Base-by-base conservation (phyloP, 2,113 vertebrate species). In the Triplophysa siluroides region DNA sequence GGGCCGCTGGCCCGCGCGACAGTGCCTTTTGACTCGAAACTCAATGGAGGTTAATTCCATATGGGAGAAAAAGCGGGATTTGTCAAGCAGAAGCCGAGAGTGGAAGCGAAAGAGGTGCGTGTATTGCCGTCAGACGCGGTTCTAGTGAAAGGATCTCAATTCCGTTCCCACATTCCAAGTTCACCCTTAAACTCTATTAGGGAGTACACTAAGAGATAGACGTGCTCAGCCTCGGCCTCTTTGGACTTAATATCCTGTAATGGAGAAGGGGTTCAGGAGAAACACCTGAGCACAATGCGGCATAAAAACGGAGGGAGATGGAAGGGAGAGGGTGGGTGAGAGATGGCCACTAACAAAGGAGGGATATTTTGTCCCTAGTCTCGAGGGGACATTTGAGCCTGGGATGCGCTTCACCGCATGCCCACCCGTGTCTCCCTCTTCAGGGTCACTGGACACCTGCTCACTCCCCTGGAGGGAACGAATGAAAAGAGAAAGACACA, bases 21-120 rank as follows among this genome's bases (percentile, higher is more conserved):
- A 29, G 24, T 21, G 16, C 66, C 70, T 54, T 64, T 68, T 76
- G 74, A 61, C 78, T 76, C 70, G 47, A 70, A 65, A 83, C 45
- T 60, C 72, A 56, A n/a, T 19, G 24, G 50, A 80, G 60, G 78
- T 56, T 83, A 76, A 83, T 80, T 83, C 66, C 65, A 60, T 83
- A 75, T 77, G 23, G 56, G 8, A 3, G 33, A 58, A 47, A 78
- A 76, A 68, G 76, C 66, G 13, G 69, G 70, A 66, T 75, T 63
- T 54, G 45, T 82, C 65, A 68, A 56, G 2, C n/a, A 14, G 60
- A 76, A 29, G 60, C 60, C 45, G 19, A 60, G 71, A 74, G 71
- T 74, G 33, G 54, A 74, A 74, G 54, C 41, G 73, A 76, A 63
- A 63, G 60, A 71, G 70, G 38, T 64, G 78, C 52, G 60, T 52